Percentiles rank a stretch among this genome's conserved stretches.
These are phyloP conservation scores for Alces alces DNA, from an alignment of 2,113 vertebrate genomes.

Conservation along the genomic window DNA sequence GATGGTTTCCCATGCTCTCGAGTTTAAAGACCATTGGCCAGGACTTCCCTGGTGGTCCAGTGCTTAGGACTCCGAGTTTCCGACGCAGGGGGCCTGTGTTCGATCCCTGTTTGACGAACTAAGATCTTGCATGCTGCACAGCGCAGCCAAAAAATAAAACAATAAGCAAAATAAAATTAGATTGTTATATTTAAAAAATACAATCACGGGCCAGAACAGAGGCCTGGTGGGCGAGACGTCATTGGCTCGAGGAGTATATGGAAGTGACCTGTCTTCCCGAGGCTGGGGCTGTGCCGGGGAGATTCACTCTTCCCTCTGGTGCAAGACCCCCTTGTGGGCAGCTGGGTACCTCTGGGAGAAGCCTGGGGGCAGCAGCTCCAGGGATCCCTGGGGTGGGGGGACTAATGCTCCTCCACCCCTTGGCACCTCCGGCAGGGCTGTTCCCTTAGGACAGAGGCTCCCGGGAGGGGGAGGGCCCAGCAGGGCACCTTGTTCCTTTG, in stretches of 20 bases:
- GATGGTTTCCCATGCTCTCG: background rate
- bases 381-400: background rate
- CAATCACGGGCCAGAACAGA: background rate
- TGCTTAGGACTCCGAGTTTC: background rate
- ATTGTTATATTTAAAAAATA: background rate
- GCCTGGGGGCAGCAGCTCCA: background rate
- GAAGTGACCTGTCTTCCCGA: background rate
- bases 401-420: background rate
- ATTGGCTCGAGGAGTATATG: no score
- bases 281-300: background rate
- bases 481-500: background rate
- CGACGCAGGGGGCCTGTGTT: background rate
- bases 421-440: rapidly evolving
- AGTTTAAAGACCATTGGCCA: background rate
- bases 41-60: background rate
- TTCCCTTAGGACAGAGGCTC: background rate
- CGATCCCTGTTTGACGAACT: background rate
- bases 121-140: background rate
- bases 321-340: background rate
- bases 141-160: background rate
- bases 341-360: background rate
- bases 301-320: no score
- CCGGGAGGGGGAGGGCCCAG: rapidly evolving
- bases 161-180: background rate
- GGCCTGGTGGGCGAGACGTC: no score